Conservation (phyloP, 2,888 invertebrate species). For the Coremacera marginata region DNA sequence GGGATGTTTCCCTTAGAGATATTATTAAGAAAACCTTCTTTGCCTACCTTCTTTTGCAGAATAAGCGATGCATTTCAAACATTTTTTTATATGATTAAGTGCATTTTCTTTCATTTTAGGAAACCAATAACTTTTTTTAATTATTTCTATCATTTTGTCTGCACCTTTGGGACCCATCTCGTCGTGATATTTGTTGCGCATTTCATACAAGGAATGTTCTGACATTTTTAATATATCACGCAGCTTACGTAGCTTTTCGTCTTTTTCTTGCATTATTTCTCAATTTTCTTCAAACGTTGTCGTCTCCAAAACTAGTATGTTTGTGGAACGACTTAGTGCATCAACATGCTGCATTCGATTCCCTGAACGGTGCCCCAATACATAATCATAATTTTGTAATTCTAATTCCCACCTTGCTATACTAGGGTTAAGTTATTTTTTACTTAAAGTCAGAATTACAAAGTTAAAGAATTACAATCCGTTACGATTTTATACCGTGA, state of each 20-base stretch:
- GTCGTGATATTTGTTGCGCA: slow-evolving; percentile 31
- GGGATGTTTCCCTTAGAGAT: neutral
- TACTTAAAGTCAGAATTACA: slow-evolving; percentile 43
- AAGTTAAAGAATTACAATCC: slow-evolving; percentile 51
- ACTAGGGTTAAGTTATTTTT: slow-evolving; percentile 41
- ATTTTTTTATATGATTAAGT: slow-evolving; percentile 12
- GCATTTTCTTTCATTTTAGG: too few relatives aligned
- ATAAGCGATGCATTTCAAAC: slow-evolving; percentile 14
- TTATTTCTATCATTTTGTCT: slow-evolving; percentile 23
- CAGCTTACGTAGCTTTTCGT: slow-evolving; percentile 12
- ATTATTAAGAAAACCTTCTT: neutral
- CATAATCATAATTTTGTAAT: neutral
- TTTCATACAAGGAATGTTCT: slow-evolving; percentile 15
- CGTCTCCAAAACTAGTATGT: slow-evolving; percentile 10
- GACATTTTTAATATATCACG: slow-evolving; percentile 13
- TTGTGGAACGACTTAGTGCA: slow-evolving; percentile 20
- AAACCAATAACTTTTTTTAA: too few relatives aligned
- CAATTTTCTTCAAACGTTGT: slow-evolving; percentile 7
- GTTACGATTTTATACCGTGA: slow-evolving; percentile 45
- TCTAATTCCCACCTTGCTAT: slow-evolving; percentile 14
- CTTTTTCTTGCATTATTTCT: slow-evolving; percentile 10
- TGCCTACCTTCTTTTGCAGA: neutral
- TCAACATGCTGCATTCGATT: slow-evolving; percentile 27
- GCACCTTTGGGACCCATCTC: slow-evolving; percentile 14
- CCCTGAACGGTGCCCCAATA: neutral